These are phyloP conservation scores for Caerostris extrusa DNA, from an alignment of 1,140 invertebrate species.

Conservation along the genomic window DNA sequence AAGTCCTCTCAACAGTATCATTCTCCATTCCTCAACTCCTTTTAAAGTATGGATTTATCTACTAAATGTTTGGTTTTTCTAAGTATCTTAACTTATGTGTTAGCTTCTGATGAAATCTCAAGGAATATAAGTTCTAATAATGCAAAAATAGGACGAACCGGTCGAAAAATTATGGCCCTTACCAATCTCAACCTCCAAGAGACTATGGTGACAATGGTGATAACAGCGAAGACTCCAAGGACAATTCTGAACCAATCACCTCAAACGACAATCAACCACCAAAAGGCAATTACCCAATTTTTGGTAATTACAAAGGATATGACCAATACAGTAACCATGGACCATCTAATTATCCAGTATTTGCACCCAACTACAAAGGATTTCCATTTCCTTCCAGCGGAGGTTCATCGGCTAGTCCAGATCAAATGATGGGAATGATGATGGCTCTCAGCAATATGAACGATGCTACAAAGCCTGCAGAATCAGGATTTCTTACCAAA, in stretches of 20 bases:
- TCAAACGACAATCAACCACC: not conserved
- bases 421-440: constrained; percentile 33
- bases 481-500: constrained; percentile 17
- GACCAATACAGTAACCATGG: not conserved
- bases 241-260: not conserved
- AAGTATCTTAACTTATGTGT: not conserved
- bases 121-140: not conserved
- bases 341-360: not conserved
- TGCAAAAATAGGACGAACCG: not conserved
- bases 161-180: constrained; percentile 20
- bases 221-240: not conserved
- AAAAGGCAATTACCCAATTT: not conserved
- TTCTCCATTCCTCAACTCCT: not conserved
- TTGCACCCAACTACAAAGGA: constrained; percentile 40
- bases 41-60: not conserved
- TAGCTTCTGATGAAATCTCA: not conserved
- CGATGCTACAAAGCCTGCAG: not conserved
- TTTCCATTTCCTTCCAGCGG: not conserved
- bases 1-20: not conserved
- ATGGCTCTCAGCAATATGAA: not conserved
- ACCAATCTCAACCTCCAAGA: not conserved
- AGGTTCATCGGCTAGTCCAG: not conserved
- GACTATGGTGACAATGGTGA: constrained; percentile 37
- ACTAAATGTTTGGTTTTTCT: not conserved
- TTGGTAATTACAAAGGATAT: constrained; percentile 41